Evolutionary conservation across 2,888 invertebrate genomes (phyloP).

Genomic region (Cheilosia variabilis): DNA sequence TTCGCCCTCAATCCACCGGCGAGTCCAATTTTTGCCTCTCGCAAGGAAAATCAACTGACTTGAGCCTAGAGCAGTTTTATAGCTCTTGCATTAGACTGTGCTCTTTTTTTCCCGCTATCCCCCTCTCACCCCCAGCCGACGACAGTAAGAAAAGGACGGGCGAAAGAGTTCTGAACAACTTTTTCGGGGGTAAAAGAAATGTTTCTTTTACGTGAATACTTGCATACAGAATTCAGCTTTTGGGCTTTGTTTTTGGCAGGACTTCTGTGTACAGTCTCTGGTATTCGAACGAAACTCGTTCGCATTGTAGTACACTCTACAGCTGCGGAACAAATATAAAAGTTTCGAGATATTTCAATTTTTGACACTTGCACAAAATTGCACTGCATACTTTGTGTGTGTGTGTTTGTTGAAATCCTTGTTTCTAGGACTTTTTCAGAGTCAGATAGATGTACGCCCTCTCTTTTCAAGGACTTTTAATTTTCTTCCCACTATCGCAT

Average conservation of each 20-base stretch:
- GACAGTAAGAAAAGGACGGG: conserved; percentile 36
- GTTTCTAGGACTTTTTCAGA: conserved; percentile 28
- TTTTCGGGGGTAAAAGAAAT: conserved; percentile 43
- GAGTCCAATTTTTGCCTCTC: conserved; percentile 50
- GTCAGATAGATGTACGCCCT: conserved; percentile 4
- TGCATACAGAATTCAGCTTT: conserved; percentile 61
- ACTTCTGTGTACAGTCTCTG: conserved; percentile 32
- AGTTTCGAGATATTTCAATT: conserved; percentile 73
- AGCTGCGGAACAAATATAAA: conserved; percentile 64
- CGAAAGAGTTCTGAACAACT: conserved; percentile 22
- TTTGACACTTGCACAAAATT: conserved; percentile 72
- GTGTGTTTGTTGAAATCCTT: conserved; percentile 13
- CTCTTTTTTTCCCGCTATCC: not conserved
- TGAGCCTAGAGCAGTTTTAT: conserved; percentile 65
- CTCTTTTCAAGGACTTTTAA: conserved; percentile 33
- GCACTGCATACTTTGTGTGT: conserved; percentile 42
- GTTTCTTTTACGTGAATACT: conserved; percentile 71
- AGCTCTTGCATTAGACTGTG: conserved; percentile 34
- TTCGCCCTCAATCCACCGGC: not conserved
- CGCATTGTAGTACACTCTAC: conserved; percentile 2
- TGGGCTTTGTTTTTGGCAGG: conserved; percentile 50
- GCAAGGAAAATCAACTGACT: conserved; percentile 67
- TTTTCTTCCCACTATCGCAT: conserved; percentile 18
- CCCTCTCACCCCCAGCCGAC: not conserved
- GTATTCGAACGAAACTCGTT: conserved; percentile 4